These are phyloP conservation scores for Cotesia glomerata DNA, from an alignment of 1,140 invertebrate species.

Conservation along the genomic window DNA sequence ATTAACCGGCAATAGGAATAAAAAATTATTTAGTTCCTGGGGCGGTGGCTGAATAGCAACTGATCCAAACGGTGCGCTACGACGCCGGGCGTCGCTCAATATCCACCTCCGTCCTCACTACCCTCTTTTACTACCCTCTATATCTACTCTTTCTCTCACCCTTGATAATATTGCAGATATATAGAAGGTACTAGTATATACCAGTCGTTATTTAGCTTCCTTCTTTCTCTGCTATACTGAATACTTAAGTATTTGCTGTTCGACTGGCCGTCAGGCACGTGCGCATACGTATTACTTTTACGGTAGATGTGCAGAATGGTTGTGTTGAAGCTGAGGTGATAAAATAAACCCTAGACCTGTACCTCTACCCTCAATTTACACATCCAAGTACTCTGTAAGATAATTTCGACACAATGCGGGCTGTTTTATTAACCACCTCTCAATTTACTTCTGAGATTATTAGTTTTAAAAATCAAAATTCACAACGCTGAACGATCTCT, in stretches of 20 bases:
- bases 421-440: not conserved
- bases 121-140: constrained; percentile 18
- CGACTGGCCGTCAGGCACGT: constrained; percentile 37
- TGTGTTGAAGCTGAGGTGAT: not conserved
- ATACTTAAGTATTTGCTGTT: constrained; percentile 19
- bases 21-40: constrained; percentile 45
- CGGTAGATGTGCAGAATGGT: not conserved
- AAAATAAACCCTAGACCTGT: not conserved
- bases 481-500: not conserved
- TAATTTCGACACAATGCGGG: not conserved
- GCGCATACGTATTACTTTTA: constrained; percentile 15
- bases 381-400: not conserved
- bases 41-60: constrained; percentile 61
- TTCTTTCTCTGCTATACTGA: not conserved
- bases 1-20: constrained; percentile 34
- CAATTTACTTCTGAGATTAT: not conserved
- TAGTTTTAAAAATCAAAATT: not conserved
- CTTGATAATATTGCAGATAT: not conserved
- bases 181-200: not conserved
- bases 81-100: constrained; percentile 61
- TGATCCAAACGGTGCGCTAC: constrained; percentile 55
- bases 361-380: not conserved
- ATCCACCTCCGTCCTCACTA: constrained; percentile 46
- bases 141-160: constrained; percentile 16
- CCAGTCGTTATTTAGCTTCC: not conserved